A percentile compares a stretch with the other conserved stretches of the same genome.
Evolutionary conservation across 2,113 vertebrate genomes (phyloP).

Genomic region (Oreochromis aureus): DNA sequence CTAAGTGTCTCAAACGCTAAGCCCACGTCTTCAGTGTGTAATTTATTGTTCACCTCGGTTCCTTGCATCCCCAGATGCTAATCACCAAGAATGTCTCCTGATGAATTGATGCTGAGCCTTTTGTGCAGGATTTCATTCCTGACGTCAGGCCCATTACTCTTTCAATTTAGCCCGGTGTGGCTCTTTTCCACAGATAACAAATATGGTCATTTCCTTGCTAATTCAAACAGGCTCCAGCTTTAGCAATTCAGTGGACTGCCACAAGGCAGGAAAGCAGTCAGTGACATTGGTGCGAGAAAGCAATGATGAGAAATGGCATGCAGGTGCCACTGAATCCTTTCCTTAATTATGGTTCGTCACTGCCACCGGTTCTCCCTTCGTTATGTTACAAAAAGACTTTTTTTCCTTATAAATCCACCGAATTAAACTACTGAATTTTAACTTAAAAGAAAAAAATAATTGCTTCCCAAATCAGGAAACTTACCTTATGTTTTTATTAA

Average conservation of each 20-base stretch:
- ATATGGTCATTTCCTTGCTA: constrained; percentile 67
- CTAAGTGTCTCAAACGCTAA: not conserved
- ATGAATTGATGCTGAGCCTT: constrained; percentile 73
- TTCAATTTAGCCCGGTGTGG: constrained; percentile 68
- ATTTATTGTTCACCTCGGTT: constrained; percentile 5
- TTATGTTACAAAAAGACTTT: constrained; percentile 25
- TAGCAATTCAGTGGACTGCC: constrained; percentile 46
- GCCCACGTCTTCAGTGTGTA: not conserved
- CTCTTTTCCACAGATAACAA: constrained; percentile 70
- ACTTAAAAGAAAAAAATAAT: not conserved
- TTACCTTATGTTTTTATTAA: not conserved
- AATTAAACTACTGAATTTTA: not conserved
- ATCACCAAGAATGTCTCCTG: constrained; percentile 66
- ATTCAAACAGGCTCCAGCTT: constrained; percentile 55
- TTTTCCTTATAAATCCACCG: not conserved
- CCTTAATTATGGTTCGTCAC: constrained; percentile 41
- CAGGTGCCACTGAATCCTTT: constrained; percentile 49
- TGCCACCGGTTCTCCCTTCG: not conserved
- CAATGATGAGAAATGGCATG: constrained; percentile 70
- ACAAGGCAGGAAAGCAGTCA: constrained; percentile 45
- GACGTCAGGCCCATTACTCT: constrained; percentile 71
- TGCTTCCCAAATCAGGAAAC: not conserved
- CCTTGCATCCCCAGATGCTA: constrained; percentile 42
- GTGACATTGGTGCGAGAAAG: constrained; percentile 44
- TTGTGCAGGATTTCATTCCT: constrained; percentile 48